These are phyloP conservation scores for Crossoptilon crossoptilon DNA, from an alignment of 2,797 vertebrate species.

Conservation along the genomic window DNA sequence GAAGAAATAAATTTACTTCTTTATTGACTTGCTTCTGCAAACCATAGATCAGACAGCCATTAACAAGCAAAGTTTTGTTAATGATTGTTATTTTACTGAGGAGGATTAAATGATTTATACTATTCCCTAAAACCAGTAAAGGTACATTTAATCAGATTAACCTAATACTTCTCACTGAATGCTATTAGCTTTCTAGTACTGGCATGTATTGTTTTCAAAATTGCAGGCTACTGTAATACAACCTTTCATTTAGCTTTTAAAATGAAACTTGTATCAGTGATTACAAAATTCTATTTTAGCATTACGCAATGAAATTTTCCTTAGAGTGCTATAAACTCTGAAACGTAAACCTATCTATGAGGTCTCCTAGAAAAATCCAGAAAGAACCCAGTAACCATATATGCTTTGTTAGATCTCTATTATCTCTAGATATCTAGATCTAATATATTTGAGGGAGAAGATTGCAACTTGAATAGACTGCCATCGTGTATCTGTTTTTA, in stretches of 20 bases:
- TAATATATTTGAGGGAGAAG: background rate
- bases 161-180: background rate
- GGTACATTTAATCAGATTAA: slow-evolving; percentile 28
- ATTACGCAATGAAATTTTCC: background rate
- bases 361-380: background rate
- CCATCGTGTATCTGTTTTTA: background rate
- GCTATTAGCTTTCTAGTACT: background rate
- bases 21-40: background rate
- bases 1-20: background rate
- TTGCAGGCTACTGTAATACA: background rate
- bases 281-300: background rate
- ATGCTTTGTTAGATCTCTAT: background rate
- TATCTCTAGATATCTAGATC: too few relatives aligned
- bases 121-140: background rate
- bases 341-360: background rate
- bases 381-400: background rate
- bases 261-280: background rate
- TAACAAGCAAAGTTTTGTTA: background rate
- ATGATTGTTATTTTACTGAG: slow-evolving; percentile 2
- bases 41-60: background rate
- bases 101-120: slow-evolving; percentile 7
- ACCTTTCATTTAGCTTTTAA: slow-evolving; percentile 31
- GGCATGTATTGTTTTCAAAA: background rate
- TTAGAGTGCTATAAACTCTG: background rate
- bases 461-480: background rate